Conservation (phyloP, 2,888 invertebrate genomes). For the Trachelus troglodyta region DNA sequence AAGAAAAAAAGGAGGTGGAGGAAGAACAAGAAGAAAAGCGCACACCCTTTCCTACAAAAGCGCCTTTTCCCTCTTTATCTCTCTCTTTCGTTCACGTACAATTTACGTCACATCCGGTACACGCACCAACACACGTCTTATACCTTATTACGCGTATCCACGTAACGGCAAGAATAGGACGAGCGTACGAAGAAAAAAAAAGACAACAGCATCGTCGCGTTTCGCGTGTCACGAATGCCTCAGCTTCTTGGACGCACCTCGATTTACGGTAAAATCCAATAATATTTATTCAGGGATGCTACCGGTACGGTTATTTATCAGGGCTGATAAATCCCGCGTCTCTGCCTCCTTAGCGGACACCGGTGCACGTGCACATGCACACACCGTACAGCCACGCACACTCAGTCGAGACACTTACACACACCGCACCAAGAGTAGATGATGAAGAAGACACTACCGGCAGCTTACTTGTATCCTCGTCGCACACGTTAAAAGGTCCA, state of each 20-base stretch:
- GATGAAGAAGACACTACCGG: not conserved
- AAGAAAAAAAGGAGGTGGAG: not conserved
- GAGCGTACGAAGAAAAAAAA: not conserved
- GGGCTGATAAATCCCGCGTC: not conserved
- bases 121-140: not conserved
- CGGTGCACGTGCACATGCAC: not conserved
- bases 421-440: not conserved
- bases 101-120: constrained; percentile 6
- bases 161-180: not conserved
- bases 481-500: not conserved
- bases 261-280: not conserved
- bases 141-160: constrained; percentile 2
- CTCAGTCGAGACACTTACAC: not conserved
- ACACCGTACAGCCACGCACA: not conserved
- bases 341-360: not conserved
- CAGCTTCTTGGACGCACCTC: not conserved
- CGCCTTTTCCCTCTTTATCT: not conserved
- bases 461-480: not conserved
- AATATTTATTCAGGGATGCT: not conserved
- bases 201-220: not conserved
- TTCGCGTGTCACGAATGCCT: not conserved
- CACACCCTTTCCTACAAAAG: not conserved
- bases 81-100: not conserved
- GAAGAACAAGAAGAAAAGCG: not conserved
- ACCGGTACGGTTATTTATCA: not conserved